These are phyloP conservation scores for Cerceris ruficornis DNA, from an alignment of 2,888 invertebrate genomes.

Conservation along the genomic window DNA sequence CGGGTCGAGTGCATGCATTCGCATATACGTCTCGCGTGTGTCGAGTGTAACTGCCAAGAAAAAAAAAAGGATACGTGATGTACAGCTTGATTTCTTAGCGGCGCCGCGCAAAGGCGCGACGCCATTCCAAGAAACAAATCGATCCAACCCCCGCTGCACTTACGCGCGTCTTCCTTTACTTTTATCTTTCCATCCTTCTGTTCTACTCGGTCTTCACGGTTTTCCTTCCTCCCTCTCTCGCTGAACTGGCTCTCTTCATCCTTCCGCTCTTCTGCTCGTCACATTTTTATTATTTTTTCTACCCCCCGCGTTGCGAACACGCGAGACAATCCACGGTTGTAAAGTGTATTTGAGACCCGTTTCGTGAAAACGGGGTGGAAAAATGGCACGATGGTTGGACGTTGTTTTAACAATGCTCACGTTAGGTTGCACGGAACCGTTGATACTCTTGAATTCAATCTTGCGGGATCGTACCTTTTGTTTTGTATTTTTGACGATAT, in stretches of 20 bases:
- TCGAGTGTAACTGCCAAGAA: constrained; percentile 36
- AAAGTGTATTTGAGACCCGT: constrained; percentile 18
- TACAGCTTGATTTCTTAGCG: constrained; percentile 65
- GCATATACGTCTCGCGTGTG: constrained; percentile 19
- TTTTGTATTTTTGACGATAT: no score
- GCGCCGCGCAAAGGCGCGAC: constrained; percentile 52
- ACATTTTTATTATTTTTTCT: constrained; percentile 41
- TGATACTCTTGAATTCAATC: background rate
- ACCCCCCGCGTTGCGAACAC: background rate
- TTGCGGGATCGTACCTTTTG: background rate
- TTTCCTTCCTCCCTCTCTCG: background rate
- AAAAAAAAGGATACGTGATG: constrained; percentile 31
- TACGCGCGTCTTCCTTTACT: constrained; percentile 25
- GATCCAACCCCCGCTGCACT: constrained; percentile 49
- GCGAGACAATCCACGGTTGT: constrained; percentile 22
- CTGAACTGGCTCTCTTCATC: constrained; percentile 5
- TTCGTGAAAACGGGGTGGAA: constrained; percentile 2
- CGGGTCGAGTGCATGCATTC: background rate
- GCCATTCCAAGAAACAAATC: constrained; percentile 62
- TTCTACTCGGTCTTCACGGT: no score
- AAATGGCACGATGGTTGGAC: constrained; percentile 26
- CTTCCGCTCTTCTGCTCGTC: background rate
- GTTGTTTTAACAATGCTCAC: constrained; percentile 24
- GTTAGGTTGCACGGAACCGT: background rate
- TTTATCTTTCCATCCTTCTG: background rate